phyloP scores from a whole-genome alignment of 2,888 invertebrate species.

The Tineola bisselliella region DNA sequence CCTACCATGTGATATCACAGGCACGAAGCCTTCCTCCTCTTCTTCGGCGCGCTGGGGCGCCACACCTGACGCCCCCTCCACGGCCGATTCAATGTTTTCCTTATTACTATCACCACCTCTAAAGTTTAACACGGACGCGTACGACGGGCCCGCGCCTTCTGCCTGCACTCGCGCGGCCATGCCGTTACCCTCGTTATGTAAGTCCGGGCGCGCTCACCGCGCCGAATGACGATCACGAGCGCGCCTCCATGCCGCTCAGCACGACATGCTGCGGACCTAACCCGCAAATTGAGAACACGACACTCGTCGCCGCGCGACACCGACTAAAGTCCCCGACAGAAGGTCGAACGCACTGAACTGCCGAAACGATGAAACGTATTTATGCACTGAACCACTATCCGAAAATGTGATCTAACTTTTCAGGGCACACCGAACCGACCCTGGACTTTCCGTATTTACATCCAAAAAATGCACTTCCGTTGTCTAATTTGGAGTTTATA shows the following conservation, averaged over 20 bases:
- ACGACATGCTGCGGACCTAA: constrained; percentile 58
- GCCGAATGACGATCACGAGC: constrained; percentile 67
- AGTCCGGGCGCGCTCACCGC: constrained; percentile 66
- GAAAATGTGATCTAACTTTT: constrained; percentile 48
- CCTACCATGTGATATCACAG: constrained; percentile 54
- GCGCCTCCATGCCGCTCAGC: constrained; percentile 64
- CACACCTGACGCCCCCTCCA: constrained; percentile 34
- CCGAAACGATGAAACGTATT: background rate
- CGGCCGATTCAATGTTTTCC: constrained; percentile 61
- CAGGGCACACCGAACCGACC: constrained; percentile 59
- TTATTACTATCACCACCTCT: constrained; percentile 68
- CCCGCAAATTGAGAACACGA: constrained; percentile 36
- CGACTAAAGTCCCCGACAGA: constrained; percentile 22
- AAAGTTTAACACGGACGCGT: constrained; percentile 77
- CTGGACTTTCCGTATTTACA: constrained; percentile 64
- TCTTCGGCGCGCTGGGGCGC: constrained; percentile 43
- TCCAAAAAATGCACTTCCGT: constrained; percentile 65
- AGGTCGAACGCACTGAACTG: constrained; percentile 31
- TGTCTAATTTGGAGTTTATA: constrained; percentile 47
- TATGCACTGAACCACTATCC: constrained; percentile 27
- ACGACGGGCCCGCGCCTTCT: constrained; percentile 72
- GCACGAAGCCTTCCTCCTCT: constrained; percentile 60
- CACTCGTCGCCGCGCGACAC: constrained; percentile 15
- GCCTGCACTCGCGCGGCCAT: constrained; percentile 66
- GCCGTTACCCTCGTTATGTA: constrained; percentile 62